A percentile compares a stretch with the other conserved stretches of the same genome.
These are phyloP conservation scores for Eueides isabella DNA, from an alignment of 1,140 invertebrate genomes.

Conservation along the genomic window DNA sequence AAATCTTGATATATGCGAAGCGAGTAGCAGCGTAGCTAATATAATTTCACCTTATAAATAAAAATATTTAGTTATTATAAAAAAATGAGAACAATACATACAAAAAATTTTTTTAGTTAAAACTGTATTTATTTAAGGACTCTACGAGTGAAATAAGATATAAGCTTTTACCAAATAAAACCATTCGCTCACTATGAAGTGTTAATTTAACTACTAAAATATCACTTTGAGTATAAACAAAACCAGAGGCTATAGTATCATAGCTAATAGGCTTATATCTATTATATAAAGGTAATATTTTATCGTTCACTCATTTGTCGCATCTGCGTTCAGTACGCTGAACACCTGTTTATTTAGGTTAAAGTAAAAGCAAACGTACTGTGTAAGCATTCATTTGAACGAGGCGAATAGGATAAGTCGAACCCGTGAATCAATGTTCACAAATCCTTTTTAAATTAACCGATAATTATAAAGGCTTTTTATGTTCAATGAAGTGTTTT, in stretches of 20 bases:
- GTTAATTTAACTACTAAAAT: neutral
- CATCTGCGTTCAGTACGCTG: neutral
- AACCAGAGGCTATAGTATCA: neutral
- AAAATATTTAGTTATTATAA: too few relatives aligned
- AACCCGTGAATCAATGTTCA: neutral
- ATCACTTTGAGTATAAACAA: neutral
- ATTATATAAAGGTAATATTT: conserved; percentile 2
- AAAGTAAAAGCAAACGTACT: conserved; percentile 22
- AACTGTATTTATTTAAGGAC: too few relatives aligned
- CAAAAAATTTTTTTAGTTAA: too few relatives aligned
- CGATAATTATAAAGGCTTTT: neutral
- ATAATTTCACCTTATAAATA: too few relatives aligned
- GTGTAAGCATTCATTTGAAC: conserved; percentile 7
- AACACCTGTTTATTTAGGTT: conserved; percentile 6
- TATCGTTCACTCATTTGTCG: neutral
- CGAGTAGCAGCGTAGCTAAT: too few relatives aligned
- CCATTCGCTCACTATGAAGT: too few relatives aligned
- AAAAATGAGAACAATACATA: too few relatives aligned
- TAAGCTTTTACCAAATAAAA: too few relatives aligned
- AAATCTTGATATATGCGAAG: too few relatives aligned
- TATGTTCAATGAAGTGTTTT: neutral
- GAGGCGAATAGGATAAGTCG: neutral
- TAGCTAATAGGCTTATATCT: neutral
- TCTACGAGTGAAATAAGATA: too few relatives aligned
- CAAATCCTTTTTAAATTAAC: neutral